Conservation (phyloP, 2,113 vertebrate genomes). For the Seriola aureovittata region DNA sequence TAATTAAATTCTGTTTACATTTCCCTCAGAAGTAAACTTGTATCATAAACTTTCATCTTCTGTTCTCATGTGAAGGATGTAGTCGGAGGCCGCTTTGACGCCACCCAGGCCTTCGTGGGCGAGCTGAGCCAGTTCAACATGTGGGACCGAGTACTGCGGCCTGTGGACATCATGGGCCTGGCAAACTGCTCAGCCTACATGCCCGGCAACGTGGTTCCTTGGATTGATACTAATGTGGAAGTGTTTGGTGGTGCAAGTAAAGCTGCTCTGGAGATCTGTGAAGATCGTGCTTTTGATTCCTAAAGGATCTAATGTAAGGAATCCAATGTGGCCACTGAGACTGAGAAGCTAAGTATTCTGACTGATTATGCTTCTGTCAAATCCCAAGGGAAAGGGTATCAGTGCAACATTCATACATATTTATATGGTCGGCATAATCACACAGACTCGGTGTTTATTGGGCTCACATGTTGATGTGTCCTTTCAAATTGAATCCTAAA, state of each 20-base stretch:
- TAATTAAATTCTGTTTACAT: conserved; percentile 40
- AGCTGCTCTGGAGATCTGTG: conserved; percentile 94
- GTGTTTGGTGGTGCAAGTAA: conserved; percentile 95
- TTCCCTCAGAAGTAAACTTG: conserved; percentile 5
- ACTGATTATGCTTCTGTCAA: conserved; percentile 59
- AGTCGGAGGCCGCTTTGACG: conserved; percentile 95
- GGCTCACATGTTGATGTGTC: conserved; percentile 45
- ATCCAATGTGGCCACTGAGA: conserved; percentile 15
- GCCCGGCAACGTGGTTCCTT: conserved; percentile 97
- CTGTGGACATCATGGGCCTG: conserved; percentile 92
- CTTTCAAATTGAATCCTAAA: conserved; percentile 28
- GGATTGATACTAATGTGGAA: conserved; percentile 95
- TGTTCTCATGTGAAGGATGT: conserved; percentile 87
- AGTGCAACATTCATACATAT: conserved; percentile 50
- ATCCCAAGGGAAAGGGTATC: conserved; percentile 50
- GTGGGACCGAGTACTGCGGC: conserved; percentile 96
- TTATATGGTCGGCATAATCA: conserved; percentile 46
- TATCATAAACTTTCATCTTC: conserved; percentile 1
- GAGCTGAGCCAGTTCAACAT: conserved; percentile 99
- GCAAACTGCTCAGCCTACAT: conserved; percentile 98
- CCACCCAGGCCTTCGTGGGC: conserved; percentile 98
- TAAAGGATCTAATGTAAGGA: conserved; percentile 78
- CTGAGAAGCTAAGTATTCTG: conserved; percentile 53
- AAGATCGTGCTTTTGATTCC: conserved; percentile 94
- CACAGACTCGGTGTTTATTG: conserved; percentile 49